Evolutionary conservation across 1,140 invertebrate species (phyloP), one percentile per base, ranked within the genome.

Genomic region (Phymorhynchus buccinoides): DNA sequence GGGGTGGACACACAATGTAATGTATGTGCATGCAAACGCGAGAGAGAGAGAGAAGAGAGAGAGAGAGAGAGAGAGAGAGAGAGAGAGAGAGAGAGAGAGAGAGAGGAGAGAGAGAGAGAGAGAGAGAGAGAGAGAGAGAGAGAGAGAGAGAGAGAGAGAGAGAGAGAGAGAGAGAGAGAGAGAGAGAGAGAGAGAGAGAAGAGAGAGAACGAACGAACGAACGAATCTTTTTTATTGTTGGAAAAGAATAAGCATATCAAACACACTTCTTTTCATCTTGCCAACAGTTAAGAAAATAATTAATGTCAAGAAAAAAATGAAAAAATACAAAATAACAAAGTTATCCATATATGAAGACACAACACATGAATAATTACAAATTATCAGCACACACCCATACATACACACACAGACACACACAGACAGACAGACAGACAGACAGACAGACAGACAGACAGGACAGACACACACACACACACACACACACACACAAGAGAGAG

Each of bases 341-440:
- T 12, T 35, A 78, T 35, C 32, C 75, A 39, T 35, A 78, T 35
- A 78, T n/a, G 37, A n/a, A 78, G 30, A 78, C 37, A 78, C 75
- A 44, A 1, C 77, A 42, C 77, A 79, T 18, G 44, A 37, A 37
- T 32, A 35, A 32, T 35, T 12, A 71, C 30, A 35, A 52, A 52
- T 9, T 14, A 52, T 52, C 12, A 52, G 22, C 22, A 52, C 48
- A 52, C 48, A 52, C n/a, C n/a, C 22, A 27, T 7, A 41, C 75
- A 27, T 7, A 16, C 42, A 27, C 30, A 68, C 62, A 30, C 7
- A 68, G 18, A 30, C 22, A 68, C 62, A 30, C 18, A 22, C 62
- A 30, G 62, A 52, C 48, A 30, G 62, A 14, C 14, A 30, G 62
- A 68, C 1, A 30, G 62, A 68, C 62, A 30, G 62, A 68, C 62